Evolutionary conservation across 1,140 invertebrate species (phyloP), one percentile per base, ranked within the genome.

Genomic region (Monomorium pharaonis): DNA sequence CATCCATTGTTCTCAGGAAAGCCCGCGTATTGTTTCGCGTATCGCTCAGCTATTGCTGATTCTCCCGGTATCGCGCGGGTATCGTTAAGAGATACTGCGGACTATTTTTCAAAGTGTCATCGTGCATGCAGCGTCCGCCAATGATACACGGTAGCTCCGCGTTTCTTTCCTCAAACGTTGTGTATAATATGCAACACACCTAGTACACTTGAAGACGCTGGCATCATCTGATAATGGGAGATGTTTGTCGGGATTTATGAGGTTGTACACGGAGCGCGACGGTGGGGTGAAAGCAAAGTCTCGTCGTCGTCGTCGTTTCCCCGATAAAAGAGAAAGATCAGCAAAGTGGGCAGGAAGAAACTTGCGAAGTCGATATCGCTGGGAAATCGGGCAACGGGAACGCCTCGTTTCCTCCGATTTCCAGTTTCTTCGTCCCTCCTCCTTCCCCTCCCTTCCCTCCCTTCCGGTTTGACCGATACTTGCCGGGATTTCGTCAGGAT

Each of bases 161-260:
- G 24, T 58, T n/a, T n/a, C 37, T 81, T 56, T 72, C 65, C 4
- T 37, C 37, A 7, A 7, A 21, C 16, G 18, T n/a, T n/a, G n/a
- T n/a, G n/a, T n/a, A n/a, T n/a, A n/a, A n/a, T n/a, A 30, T 37
- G 65, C 33, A 30, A 58, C 44, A 56, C 24, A 58, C 14, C 44
- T 47, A 24, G 24, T 33, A 49, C 62, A 49, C n/a, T n/a, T n/a
- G 47, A 30, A 74, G 63, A 80, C 49, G 44, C 18, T 33, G 27
- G 51, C 51, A 27, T 74, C 37, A 74, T 42, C 60, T 83, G 67
- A 83, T 83, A 83, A 83, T 74, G 67, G n/a, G 24, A 83, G 37
- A 83, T 74, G 51, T 74, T 83, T 58, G 67, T 47, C 24, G n/a
- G 51, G 67, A 83, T 83, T 83, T 74, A 74, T 74, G 51, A 74